Percentiles rank a stretch among this genome's conserved stretches.
Conservation (phyloP, 2,888 invertebrate species). For the Heliconius cydno region DNA sequence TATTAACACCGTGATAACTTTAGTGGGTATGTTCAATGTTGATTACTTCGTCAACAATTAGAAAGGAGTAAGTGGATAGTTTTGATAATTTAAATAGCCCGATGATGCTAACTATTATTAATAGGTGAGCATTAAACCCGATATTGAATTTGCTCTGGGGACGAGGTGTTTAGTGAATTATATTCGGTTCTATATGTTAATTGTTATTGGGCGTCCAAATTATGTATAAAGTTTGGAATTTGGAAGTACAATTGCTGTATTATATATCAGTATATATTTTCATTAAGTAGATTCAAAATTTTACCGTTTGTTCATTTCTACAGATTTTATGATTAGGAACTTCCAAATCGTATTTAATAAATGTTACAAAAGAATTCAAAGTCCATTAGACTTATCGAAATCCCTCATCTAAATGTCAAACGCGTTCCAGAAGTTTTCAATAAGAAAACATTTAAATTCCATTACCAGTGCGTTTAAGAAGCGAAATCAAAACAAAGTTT, state of each 20-base stretch:
- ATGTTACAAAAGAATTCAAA: conserved; percentile 43
- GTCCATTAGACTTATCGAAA: conserved; percentile 70
- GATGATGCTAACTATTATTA: conserved; percentile 67
- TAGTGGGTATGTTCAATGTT: conserved; percentile 58
- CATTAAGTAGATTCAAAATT: background rate
- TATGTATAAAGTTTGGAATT: conserved; percentile 19
- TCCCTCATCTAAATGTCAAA: conserved; percentile 54
- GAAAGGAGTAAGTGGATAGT: conserved; percentile 67
- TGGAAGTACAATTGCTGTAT: conserved; percentile 19
- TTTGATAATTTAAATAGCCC: conserved; percentile 76
- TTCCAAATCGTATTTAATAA: conserved; percentile 43
- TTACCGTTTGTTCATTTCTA: conserved; percentile 26
- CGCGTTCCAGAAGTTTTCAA: conserved; percentile 67
- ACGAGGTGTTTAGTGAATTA: conserved; percentile 71
- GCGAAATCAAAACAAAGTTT: conserved; percentile 64
- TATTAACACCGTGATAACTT: conserved; percentile 78
- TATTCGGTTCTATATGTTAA: conserved; percentile 53
- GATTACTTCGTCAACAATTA: conserved; percentile 67
- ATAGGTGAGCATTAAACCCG: conserved; percentile 65
- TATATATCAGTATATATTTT: background rate
- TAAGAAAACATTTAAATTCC: conserved; percentile 75
- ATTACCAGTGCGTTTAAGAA: conserved; percentile 54
- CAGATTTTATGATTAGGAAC: conserved; percentile 34
- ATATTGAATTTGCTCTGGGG: conserved; percentile 74
- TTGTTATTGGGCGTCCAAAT: conserved; percentile 39